Evolutionary conservation across 2,113 vertebrate genomes (phyloP).

Genomic region (Gallinago paraguaiae): DNA sequence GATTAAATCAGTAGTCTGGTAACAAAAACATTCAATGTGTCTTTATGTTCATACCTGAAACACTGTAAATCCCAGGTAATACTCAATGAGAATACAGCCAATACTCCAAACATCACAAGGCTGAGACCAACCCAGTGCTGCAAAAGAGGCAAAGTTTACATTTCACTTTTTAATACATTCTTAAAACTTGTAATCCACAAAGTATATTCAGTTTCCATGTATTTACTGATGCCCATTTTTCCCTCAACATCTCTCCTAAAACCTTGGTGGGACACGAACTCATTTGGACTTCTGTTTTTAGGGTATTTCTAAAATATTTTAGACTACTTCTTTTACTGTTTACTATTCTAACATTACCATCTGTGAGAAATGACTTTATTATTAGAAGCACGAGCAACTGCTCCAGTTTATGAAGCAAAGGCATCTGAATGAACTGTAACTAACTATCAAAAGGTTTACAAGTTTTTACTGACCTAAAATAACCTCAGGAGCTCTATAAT

Average conservation of each 20-base stretch:
- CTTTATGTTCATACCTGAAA: conserved; percentile 83
- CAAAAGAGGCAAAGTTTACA: background rate
- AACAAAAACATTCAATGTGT: background rate
- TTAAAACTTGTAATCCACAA: background rate
- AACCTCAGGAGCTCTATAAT: conserved; percentile 95
- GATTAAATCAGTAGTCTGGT: background rate
- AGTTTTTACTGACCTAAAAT: conserved; percentile 84
- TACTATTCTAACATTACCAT: background rate
- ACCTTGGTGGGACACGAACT: background rate
- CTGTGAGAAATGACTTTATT: background rate
- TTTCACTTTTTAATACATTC: background rate
- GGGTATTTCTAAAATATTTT: background rate
- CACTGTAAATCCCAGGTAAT: conserved; percentile 92
- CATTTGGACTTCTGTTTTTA: background rate
- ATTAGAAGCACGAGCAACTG: background rate
- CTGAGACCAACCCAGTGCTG: conserved; percentile 94
- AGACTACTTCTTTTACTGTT: background rate
- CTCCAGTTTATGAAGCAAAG: background rate
- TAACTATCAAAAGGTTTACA: background rate
- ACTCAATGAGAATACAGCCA: conserved; percentile 94
- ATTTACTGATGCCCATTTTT: background rate
- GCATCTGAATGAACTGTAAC: background rate
- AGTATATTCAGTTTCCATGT: background rate
- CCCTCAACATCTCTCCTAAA: rapidly evolving
- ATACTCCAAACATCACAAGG: conserved; percentile 97